Base-by-base conservation (phyloP, 2,797 vertebrate species). In the Brotula barbata region DNA sequence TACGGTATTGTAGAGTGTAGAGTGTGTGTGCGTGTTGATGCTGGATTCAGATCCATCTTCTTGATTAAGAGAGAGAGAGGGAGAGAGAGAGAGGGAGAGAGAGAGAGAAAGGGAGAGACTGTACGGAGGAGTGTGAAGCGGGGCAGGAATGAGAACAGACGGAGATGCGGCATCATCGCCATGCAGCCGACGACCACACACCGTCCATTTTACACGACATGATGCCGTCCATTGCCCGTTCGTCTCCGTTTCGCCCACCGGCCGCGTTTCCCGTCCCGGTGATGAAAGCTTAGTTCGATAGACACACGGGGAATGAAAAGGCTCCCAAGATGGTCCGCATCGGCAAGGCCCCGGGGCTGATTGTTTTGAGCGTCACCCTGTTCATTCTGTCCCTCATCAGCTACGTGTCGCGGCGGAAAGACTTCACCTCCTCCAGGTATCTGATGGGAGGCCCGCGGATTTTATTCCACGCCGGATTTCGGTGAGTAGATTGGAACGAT, bases 301-400 rank as follows among this genome's bases (percentile, higher is more conserved):
- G 55, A 1, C 72, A 28, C 5, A 23, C 66, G 33, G 75, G 82
- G 86, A 84, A 88, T 89, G 87, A 88, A 75, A 85, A 83, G 71
- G 63, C 75, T 64, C 64, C 78, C 85, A 96, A 94, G 90, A 98
- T 98, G 96, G 95, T 95, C 88, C 94, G 96, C 88, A 93, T 97
- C 87, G 94, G 93, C 73, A 96, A 95, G 83, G 95, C 94, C 82
- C 89, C 98, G 88, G 96, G 96, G 78, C 89, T 98, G 88, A 86
- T 96, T 57, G 96, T 98, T 84, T 93, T 98, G 73, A 94, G 94
- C 89, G 93, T 98, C 49, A 95, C 94, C 34, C 89, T 98, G 81
- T 91, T 98, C 86, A 95, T 98, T 58, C 81, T 98, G 74, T 98
- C 96, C 50, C 92, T 98, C 84, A 96, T 98, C 91, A 97, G 95